Base-by-base conservation (phyloP, 2,888 invertebrate species). In the Rhagonycha lutea region DNA sequence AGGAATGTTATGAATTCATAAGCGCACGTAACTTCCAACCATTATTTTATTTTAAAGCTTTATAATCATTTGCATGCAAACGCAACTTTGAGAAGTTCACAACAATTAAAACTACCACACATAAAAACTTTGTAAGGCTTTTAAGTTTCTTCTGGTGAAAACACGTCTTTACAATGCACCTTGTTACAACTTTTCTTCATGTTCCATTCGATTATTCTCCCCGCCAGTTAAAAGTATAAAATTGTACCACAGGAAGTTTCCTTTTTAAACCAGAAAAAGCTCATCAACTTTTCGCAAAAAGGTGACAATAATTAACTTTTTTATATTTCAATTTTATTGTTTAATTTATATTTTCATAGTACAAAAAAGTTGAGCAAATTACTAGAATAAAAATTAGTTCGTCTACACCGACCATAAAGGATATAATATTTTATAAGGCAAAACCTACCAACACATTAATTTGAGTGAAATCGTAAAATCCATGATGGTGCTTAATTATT, bases 1-100 rank as follows among this genome's bases (percentile, higher is more conserved):
- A 73, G 73, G 75, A 75, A 70, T 68, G 75, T 70, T 75, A 72
- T 75, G 72, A 72, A 75, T 75, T 75, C 72, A 75, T 75, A 72
- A 75, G 60, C 68, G 71, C 69, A 68, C 70, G 75, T 68, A 71
- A 68, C 71, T 72, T 61, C 69, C 32, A 14, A 68, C 28, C 69
- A 69, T 72, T 72, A 69, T 72, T 72, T 61, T n/a, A 23, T 29
- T 69, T 72, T 72, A 69, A 75, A 69, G 29, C 65, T 63, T 72
- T 69, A 69, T 10, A 32, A 26, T 61, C 72, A 61, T 75, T 47
- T 75, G 65, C 72, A 72, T 75, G 69, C 72, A 69, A 68, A 72
- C 72, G 72, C 72, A 73, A 73, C 62, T 68, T 73, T 68, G 65
- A 73, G 62, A 5, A 68, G 62, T 62, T 14, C n/a, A 29, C 26